A percentile compares a stretch with the other conserved stretches of the same genome.
Conservation (phyloP, 2,797 vertebrate genomes). For the Neosalanx taihuensis region DNA sequence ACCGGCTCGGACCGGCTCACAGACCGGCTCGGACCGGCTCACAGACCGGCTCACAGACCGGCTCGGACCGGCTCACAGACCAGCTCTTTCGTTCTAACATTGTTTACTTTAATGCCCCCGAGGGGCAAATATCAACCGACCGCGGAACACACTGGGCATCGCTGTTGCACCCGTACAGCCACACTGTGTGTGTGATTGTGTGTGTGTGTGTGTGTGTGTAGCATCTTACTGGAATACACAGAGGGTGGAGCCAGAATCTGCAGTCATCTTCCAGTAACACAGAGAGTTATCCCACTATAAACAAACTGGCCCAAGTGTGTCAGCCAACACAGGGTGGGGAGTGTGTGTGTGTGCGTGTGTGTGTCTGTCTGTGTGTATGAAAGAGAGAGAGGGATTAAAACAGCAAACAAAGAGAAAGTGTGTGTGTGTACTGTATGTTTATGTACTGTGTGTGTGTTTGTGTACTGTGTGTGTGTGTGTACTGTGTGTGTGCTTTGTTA, state of each 20-base stretch:
- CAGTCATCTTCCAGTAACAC: slow-evolving; percentile 40
- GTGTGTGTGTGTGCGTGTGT: neutral
- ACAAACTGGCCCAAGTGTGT: slow-evolving; percentile 24
- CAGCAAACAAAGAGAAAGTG: neutral
- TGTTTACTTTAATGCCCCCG: too few species aligned
- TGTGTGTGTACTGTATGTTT: too few species aligned
- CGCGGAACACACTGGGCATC: too few species aligned
- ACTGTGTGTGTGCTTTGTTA: slow-evolving; percentile 1
- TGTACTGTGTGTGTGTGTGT: neutral
- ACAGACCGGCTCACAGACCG: too few species aligned
- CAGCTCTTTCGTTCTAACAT: neutral
- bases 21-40: too few species aligned
- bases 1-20: too few species aligned
- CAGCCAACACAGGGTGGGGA: slow-evolving; percentile 1
- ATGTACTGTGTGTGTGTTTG: too few species aligned
- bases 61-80: neutral
- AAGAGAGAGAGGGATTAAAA: neutral
- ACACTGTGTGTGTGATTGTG: neutral
- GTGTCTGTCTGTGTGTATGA: neutral
- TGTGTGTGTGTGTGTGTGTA: slow-evolving; percentile 1
- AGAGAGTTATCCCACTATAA: slow-evolving; percentile 16
- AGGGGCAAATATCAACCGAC: too few species aligned
- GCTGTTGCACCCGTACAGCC: neutral
- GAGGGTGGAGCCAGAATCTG: slow-evolving; percentile 17
- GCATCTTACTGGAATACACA: slow-evolving; percentile 30